phyloP scores from a whole-genome alignment of 37 sponge, comb jelly and placozoan species.

The Hormiphora californensis region DNA sequence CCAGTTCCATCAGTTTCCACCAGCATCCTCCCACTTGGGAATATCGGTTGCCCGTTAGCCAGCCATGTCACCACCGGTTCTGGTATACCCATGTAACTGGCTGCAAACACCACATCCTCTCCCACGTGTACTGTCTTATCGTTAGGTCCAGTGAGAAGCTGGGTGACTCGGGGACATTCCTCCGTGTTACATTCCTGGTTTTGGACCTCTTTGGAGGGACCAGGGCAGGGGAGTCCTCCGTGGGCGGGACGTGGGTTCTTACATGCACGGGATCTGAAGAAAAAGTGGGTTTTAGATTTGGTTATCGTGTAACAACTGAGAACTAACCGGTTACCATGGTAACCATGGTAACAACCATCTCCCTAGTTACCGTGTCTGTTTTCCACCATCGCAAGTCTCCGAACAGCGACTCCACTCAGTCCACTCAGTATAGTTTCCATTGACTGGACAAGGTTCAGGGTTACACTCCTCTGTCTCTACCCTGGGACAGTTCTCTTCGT shows the following conservation, averaged over 20 bases:
- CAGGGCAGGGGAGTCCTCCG: conserved; percentile 26
- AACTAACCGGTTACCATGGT: too few species aligned
- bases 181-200: neutral
- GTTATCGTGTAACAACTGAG: too few species aligned
- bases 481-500: conserved; percentile 59
- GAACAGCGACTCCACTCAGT: conserved; percentile 6
- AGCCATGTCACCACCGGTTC: neutral
- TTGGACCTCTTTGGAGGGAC: neutral
- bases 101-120: neutral
- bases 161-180: conserved; percentile 20
- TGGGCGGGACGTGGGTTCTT: conserved; percentile 51
- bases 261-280: neutral
- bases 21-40: neutral
- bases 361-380: neutral
- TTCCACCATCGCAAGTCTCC: neutral
- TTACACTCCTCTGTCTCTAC: conserved; percentile 60
- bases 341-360: too few species aligned
- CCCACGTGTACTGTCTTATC: neutral
- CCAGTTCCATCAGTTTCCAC: conserved; percentile 20
- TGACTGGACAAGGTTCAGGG: conserved; percentile 15
- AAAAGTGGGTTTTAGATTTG: too few species aligned
- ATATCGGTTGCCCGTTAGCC: neutral
- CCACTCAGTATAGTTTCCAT: conserved; percentile 46
- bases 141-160: neutral
- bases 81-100: neutral